These are phyloP conservation scores for Crocidura indochinensis DNA, from an alignment of 2,797 vertebrate genomes.

Conservation along the genomic window DNA sequence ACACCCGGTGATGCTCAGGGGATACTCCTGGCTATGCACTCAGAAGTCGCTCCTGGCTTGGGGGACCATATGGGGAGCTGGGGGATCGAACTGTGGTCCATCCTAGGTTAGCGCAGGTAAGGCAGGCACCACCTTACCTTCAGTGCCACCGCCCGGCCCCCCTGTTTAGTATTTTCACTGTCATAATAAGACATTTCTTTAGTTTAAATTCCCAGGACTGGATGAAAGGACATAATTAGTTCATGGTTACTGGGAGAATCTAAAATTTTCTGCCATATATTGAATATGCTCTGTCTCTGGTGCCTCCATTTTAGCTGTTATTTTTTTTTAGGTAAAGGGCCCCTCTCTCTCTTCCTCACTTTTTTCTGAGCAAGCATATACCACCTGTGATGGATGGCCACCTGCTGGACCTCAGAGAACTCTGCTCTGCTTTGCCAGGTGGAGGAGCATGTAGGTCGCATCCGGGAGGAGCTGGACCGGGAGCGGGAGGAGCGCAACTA, in stretches of 20 bases:
- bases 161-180: background rate
- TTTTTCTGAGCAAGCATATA: background rate
- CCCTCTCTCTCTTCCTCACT: background rate
- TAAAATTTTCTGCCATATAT: background rate
- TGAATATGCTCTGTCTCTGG: background rate
- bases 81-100: no score
- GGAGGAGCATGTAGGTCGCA: slow-evolving; percentile 90
- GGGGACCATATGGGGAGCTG: no score
- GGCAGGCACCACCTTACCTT: no score
- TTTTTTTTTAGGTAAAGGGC: background rate
- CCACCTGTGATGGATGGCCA: background rate
- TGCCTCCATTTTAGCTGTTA: background rate
- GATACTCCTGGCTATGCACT: no score
- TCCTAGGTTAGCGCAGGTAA: no score
- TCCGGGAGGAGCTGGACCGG: slow-evolving; percentile 94
- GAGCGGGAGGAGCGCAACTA: slow-evolving; percentile 95
- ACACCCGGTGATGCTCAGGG: no score
- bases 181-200: slow-evolving; percentile 27
- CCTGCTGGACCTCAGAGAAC: background rate
- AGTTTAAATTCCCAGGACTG: slow-evolving; percentile 5
- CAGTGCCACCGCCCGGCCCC: no score
- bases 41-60: no score
- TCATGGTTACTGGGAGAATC: background rate
- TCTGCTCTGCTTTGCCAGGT: slow-evolving; percentile 87
- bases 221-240: background rate